Conservation (phyloP, 2,888 invertebrate species). For the Amiota minor region DNA sequence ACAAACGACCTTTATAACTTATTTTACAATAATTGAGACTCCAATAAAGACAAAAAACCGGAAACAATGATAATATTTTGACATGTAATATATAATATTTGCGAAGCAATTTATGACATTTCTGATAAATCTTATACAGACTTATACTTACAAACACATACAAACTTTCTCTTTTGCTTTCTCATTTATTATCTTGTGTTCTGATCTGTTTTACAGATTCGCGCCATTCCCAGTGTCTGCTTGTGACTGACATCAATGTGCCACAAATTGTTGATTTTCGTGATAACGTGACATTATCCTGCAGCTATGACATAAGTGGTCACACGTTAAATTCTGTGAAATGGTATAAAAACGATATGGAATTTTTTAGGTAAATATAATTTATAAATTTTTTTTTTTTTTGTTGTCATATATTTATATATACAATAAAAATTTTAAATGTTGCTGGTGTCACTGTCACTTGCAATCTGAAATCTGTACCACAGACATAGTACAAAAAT, state of each 20-base stretch:
- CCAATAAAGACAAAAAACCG: too few relatives aligned
- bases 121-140: conserved; percentile 39
- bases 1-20: too few relatives aligned
- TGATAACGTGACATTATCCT: conserved; percentile 73
- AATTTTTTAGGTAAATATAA: conserved; percentile 73
- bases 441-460: conserved; percentile 50
- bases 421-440: not conserved
- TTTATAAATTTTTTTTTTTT: conserved; percentile 32
- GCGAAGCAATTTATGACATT: conserved; percentile 52
- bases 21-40: too few relatives aligned
- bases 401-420: conserved; percentile 13
- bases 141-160: conserved; percentile 7
- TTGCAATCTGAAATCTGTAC: conserved; percentile 53
- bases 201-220: conserved; percentile 50
- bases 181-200: conserved; percentile 20
- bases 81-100: conserved; percentile 49
- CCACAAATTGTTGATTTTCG: conserved; percentile 74
- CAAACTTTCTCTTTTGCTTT: conserved; percentile 9
- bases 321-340: conserved; percentile 75
- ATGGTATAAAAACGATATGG: conserved; percentile 74
- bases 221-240: conserved; percentile 61
- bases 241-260: conserved; percentile 73
- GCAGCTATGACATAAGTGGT: conserved; percentile 74
- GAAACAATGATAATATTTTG: conserved; percentile 44
- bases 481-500: conserved; percentile 38